These are phyloP conservation scores for Lepus americanus DNA, from an alignment of 2,113 vertebrate genomes.

Conservation along the genomic window DNA sequence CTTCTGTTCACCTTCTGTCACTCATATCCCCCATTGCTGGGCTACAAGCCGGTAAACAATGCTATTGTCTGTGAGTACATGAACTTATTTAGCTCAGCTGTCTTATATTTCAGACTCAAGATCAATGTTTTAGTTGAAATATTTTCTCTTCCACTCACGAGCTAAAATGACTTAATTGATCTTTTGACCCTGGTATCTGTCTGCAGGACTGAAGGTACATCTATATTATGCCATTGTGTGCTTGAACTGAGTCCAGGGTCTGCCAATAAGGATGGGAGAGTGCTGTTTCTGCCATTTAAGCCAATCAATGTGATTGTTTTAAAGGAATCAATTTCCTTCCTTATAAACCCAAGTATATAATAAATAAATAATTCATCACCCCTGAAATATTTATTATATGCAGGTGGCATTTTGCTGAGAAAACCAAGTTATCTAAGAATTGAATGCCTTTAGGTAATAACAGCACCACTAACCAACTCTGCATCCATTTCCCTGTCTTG, in stretches of 20 bases:
- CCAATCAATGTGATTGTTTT: constrained; percentile 73
- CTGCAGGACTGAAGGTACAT: constrained; percentile 38
- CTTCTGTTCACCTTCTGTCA: background rate
- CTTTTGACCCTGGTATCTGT: constrained; percentile 54
- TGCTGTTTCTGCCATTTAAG: constrained; percentile 72
- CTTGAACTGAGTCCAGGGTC: constrained; percentile 50
- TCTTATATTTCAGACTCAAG: constrained; percentile 40
- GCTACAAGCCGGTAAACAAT: background rate
- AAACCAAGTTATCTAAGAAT: constrained; percentile 66
- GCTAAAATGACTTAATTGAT: constrained; percentile 63
- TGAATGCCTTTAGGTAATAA: background rate
- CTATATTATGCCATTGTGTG: background rate
- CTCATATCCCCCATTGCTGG: background rate
- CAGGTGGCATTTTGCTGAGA: constrained; percentile 58
- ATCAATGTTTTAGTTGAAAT: constrained; percentile 63
- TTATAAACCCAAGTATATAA: constrained; percentile 65
- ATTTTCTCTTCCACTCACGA: background rate
- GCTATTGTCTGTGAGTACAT: background rate
- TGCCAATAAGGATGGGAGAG: constrained; percentile 41
- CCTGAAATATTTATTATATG: constrained; percentile 67
- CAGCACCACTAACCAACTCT: background rate
- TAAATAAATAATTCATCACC: constrained; percentile 75
- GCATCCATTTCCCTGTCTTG: background rate
- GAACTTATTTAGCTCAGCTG: constrained; percentile 2
- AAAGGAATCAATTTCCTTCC: constrained; percentile 72